phyloP scores from a whole-genome alignment of 2,888 invertebrate species.

The Hymenopus coronatus region DNA sequence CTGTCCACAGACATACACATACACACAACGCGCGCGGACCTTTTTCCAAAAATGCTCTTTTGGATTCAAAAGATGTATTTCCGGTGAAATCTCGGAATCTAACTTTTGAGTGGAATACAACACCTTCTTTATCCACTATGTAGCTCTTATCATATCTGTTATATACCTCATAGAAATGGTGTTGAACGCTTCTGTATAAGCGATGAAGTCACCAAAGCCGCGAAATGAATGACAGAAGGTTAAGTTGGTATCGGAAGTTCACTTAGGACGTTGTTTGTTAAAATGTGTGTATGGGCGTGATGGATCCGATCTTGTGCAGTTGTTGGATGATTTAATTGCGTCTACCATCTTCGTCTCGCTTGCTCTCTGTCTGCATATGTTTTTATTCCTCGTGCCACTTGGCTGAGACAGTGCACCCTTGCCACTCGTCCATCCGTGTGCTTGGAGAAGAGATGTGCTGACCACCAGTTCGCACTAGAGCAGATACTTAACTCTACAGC shows the following conservation, averaged over 20 bases:
- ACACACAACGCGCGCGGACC: no score
- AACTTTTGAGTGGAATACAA: no score
- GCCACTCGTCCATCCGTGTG: not conserved
- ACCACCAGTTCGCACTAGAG: not conserved
- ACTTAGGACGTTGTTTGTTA: not conserved
- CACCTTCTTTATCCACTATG: no score
- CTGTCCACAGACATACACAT: no score
- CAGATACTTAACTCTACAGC: not conserved
- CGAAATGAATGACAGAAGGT: not conserved
- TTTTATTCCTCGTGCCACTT: not conserved
- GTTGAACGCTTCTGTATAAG: no score
- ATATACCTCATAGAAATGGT: no score
- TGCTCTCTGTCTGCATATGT: not conserved
- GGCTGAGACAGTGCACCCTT: not conserved
- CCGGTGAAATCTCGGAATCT: no score
- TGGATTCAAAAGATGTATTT: no score
- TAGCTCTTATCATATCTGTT: no score
- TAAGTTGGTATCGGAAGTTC: not conserved
- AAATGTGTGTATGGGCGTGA: not conserved
- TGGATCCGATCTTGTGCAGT: not conserved
- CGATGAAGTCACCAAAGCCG: no score
- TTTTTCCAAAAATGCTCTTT: no score
- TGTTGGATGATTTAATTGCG: not conserved
- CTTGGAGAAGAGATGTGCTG: not conserved
- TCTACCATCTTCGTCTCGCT: not conserved